A percentile compares a stretch with the other conserved stretches of the same genome.
Conservation (phyloP, 2,888 invertebrate species). For the Eupelmus urozonus region DNA sequence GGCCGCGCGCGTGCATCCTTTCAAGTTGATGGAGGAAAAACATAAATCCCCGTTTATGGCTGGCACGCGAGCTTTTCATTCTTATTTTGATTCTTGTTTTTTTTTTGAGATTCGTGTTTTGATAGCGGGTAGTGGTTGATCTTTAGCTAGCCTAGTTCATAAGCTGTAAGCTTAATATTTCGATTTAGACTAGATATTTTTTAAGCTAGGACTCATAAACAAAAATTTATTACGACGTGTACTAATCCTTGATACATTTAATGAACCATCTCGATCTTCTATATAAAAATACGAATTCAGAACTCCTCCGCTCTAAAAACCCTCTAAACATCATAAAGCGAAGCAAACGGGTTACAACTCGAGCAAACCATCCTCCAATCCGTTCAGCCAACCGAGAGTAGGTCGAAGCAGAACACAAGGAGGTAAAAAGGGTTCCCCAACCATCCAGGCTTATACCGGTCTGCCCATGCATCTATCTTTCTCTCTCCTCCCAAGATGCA, state of each 20-base stretch:
- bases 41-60: neutral
- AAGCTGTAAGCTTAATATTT: too few relatives aligned
- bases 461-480: slow-evolving; percentile 25
- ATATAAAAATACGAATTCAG: neutral
- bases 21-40: neutral
- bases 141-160: too few relatives aligned
- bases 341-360: neutral
- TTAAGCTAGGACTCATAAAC: too few relatives aligned
- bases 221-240: too few relatives aligned
- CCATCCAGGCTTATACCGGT: neutral
- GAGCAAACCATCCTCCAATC: too few relatives aligned
- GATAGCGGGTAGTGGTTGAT: too few relatives aligned
- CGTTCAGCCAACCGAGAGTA: neutral
- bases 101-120: too few relatives aligned
- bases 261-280: too few relatives aligned
- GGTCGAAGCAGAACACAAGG: neutral
- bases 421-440: slow-evolving; percentile 36
- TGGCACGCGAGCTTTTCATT: neutral
- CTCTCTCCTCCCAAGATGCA: slow-evolving; percentile 32
- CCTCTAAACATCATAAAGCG: neutral
- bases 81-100: neutral
- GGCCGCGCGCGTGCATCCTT: slow-evolving; percentile 29
- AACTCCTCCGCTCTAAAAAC: neutral
- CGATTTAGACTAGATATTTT: too few relatives aligned
- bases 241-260: too few relatives aligned